Conservation (phyloP, 2,113 vertebrate species). For the Corynorhinus townsendii region DNA sequence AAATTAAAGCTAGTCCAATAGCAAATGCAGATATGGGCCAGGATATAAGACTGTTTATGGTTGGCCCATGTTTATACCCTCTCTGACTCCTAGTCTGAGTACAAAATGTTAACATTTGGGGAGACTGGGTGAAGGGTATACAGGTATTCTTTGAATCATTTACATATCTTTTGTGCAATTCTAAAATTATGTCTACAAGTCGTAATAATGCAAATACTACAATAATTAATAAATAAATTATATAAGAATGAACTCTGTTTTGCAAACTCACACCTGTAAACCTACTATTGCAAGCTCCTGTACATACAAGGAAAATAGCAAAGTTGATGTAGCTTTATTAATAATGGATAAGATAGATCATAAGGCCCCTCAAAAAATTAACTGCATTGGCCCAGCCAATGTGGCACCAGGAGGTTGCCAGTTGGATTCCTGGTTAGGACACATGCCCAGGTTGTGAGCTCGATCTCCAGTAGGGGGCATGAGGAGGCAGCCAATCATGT, state of each 20-base stretch:
- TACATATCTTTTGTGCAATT: too few relatives aligned
- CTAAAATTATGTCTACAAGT: too few relatives aligned
- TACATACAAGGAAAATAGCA: background rate
- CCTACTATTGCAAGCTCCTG: background rate
- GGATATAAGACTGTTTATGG: background rate
- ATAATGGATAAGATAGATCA: background rate
- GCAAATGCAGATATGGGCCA: background rate
- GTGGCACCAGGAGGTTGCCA: too few relatives aligned
- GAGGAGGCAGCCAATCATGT: too few relatives aligned
- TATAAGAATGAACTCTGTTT: background rate
- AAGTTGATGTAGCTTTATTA: background rate
- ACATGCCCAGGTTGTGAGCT: too few relatives aligned
- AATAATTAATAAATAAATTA: background rate
- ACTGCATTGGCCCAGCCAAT: background rate
- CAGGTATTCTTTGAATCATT: too few relatives aligned
- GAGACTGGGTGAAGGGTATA: too few relatives aligned
- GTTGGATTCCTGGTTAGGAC: too few relatives aligned
- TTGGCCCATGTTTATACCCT: fast-evolving
- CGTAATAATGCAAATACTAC: background rate
- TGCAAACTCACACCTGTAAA: background rate
- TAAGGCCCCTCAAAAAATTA: background rate
- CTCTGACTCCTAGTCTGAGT: background rate
- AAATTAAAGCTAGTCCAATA: background rate
- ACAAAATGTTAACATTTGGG: too few relatives aligned
- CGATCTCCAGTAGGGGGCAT: too few relatives aligned